Base-by-base conservation (phyloP, 2,113 vertebrate species). In the Theristicus caerulescens region DNA sequence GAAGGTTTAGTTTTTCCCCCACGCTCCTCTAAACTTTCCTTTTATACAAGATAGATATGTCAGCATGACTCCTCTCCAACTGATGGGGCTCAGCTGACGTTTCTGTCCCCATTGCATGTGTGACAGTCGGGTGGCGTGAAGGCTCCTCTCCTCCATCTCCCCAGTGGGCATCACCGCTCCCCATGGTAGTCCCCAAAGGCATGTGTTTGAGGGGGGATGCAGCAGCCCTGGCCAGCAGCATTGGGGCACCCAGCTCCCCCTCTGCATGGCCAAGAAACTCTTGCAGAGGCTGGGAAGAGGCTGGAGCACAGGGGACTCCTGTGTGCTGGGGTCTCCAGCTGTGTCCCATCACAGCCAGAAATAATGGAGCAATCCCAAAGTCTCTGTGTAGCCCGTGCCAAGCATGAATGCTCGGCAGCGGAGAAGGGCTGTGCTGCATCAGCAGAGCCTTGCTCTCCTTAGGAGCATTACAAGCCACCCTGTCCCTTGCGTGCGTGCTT, bases 131-230 rank as follows among this genome's bases (percentile, higher is more conserved):
- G 27, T 55, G 58, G 51, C 2, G 1, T 19, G 36, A 77, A 82
- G 26, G 34, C 38, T 26, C 44, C 15, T 34, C n/a, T 73, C 49
- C 57, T 87, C 22, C 81, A 7, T 21, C 32, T 4, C 58, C 20
- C 16, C 2, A 0, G 21, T 1, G 5, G 59, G 69, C 64, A 86
- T 71, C 3, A 0, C 62, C 0, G 11, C 57, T 88, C 74, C 74
- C 3, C 2, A 5, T 1, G 0, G 7, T 42, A 54, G 49, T 70
- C 51, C 58, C 54, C 31, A 26, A 25, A 70, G 32, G 15, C 3
- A 7, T 19, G 34, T 21, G 17, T 51, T 11, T 13, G 25, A 15
- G 7, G 26, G 8, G 34, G 15, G 47, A 44, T n/a, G 70, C 66
- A 82, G 80, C 69, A 32, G 25, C 73, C 34, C 32, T 4, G 4